Evolutionary conservation across 1,140 invertebrate genomes (phyloP), one percentile per base, ranked within the genome.

Genomic region (Platyura marginata): DNA sequence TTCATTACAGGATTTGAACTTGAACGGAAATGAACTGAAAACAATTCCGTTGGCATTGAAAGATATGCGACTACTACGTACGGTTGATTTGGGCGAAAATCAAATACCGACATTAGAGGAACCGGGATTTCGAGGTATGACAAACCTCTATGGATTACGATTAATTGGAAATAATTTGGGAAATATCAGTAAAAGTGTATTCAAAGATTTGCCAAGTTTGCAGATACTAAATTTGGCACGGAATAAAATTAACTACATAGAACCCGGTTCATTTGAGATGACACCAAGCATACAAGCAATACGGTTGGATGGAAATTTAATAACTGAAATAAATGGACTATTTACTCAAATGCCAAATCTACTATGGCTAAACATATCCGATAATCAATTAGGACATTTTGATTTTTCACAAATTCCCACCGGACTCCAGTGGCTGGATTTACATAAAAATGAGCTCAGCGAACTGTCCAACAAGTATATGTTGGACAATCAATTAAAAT

Each of bases 341-440:
- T 91, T 93, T 58, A 74, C 75, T 45, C 79, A 87, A 51, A 76
- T 90, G 52, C 73, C 79, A 1, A 79, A 77, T 49, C 64, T 94
- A 36, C 64, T 86, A 48, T 90, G 85, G 85, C 63, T 94, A 20
- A 94, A 93, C 65, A 79, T 92, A 44, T 90, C 85, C 20, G 84
- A 88, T 64, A 94, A 94, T 67, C 75, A 79, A 52, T 67, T 94
- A 49, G 73, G 84, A 51, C 80, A 80, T 75, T 93, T 94, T 65
- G 88, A 93, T 63, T 93, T 91, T 60, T 74, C 79, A 13, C 68
- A 89, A 42, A 74, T 93, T 38, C 88, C 90, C 0, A 57, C 64
- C 36, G 78, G 75, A 46, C 66, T 93, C 44, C 79, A 87, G 51
- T 91, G 86, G 85, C 63, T 94, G 34, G 88, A 93, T 63, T 68